phyloP scores from a whole-genome alignment of 2,113 vertebrate species.

The Strix aluco region DNA sequence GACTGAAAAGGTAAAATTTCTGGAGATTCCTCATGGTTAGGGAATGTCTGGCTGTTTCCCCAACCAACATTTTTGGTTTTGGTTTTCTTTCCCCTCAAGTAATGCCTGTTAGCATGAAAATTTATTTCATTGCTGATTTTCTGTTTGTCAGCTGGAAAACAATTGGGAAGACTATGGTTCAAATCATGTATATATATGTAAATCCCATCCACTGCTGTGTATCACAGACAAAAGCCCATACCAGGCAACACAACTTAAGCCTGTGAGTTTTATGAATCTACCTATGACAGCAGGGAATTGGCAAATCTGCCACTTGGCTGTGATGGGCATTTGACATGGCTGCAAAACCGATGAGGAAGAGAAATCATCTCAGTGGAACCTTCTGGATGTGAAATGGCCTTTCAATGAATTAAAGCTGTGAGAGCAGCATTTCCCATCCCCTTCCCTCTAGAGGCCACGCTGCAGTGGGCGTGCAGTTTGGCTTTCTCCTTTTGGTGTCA shows the following conservation, averaged over 20 bases:
- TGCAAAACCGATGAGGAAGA: not conserved
- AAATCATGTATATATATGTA: not conserved
- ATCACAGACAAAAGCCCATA: not conserved
- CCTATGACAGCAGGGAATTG: not conserved
- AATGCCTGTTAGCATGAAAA: not conserved
- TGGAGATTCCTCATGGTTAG: not conserved
- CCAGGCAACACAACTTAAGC: not conserved
- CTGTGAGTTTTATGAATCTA: not conserved
- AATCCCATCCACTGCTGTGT: not conserved
- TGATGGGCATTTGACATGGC: not conserved
- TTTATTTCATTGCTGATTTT: not conserved
- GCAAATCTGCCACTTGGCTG: not conserved
- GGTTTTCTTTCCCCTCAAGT: not conserved
- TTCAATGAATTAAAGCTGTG: slow-evolving; percentile 22
- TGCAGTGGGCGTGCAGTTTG: slow-evolving; percentile 51
- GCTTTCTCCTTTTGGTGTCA: slow-evolving; percentile 56
- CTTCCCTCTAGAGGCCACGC: not conserved
- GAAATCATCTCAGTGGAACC: not conserved
- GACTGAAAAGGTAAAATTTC: not conserved
- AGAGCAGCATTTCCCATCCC: not conserved
- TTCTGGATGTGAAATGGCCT: not conserved
- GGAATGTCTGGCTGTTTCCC: not conserved
- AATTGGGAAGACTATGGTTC: not conserved
- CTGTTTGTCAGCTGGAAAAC: not conserved
- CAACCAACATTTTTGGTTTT: not conserved